Evolutionary conservation across 2,113 vertebrate species (phyloP).

Genomic region (Odocoileus virginianus): DNA sequence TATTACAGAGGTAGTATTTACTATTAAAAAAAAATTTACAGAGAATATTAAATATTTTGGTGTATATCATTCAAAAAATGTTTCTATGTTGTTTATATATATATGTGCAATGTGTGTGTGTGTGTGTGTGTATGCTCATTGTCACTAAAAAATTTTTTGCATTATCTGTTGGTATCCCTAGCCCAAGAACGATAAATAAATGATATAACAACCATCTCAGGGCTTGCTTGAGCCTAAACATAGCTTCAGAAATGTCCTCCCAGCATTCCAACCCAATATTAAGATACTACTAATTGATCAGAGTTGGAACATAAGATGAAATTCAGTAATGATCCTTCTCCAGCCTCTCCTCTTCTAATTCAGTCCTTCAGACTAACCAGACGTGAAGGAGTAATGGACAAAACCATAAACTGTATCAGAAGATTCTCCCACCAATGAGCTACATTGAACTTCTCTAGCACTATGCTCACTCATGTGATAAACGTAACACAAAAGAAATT

Average conservation of each 20-base stretch:
- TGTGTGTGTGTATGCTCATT: not conserved
- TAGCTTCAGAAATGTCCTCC: not conserved
- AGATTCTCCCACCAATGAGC: not conserved
- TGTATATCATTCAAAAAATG: not conserved
- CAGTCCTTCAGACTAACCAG: not conserved
- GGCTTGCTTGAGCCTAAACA: not conserved
- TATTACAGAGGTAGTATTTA: not conserved
- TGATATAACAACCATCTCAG: not conserved
- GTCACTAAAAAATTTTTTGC: not conserved
- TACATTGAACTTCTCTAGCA: not conserved
- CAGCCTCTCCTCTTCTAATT: not conserved
- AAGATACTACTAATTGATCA: not conserved
- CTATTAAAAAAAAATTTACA: not conserved
- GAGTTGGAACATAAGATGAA: not conserved
- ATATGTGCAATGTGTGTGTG: not conserved
- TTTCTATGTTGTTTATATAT: not conserved
- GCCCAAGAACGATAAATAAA: not conserved
- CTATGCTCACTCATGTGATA: not conserved
- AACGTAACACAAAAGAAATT: not conserved
- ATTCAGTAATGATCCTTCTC: not conserved
- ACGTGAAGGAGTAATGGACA: not conserved
- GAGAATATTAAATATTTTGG: not conserved
- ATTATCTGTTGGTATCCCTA: not conserved
- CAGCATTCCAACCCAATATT: not conserved
- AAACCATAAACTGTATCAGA: not conserved